Evolutionary conservation across 1,140 invertebrate genomes (phyloP), one percentile per base, ranked within the genome.

Genomic region (Pseudomyrmex gracilis): DNA sequence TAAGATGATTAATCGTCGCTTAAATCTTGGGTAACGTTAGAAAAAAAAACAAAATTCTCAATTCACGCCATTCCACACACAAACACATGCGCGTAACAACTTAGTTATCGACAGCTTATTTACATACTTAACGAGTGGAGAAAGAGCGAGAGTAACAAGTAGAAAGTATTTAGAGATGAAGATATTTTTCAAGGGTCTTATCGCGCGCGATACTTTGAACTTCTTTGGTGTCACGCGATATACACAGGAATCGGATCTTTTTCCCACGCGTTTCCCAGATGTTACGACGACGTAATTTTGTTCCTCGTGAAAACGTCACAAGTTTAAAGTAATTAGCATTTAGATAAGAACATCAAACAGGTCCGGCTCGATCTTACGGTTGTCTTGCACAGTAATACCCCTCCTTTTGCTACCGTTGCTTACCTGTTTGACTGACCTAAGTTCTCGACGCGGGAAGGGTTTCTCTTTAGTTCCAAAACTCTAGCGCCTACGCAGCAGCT

Each of bases 321-420:
- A 76, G 85, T 85, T 88, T 87, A 82, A 85, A 84, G 66, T 90
- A 89, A 88, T 90, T 90, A 89, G 78, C 85, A 86, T 90, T 87
- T 86, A 85, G 87, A 90, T 90, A 90, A 87, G 82, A 89, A 53
- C 68, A 84, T 91, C 83, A 90, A 83, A 73, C 70, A 68, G 12
- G 77, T 49, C 2, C 49, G 9, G 20, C 45, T 24, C 55, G 49
- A 20, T 64, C 15, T 1, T 17, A 45, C 22, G 34, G 9, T 10
- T 64, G 66, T 51, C n/a, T n/a, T n/a, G n/a, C 53, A 15, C 2
- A 17, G 45, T 70, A n/a, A n/a, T n/a, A n/a, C n/a, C n/a, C n/a
- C n/a, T n/a, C 20, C 3, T 2, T 86, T 22, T n/a, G 53, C 9
- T 0, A 5, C 24, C 17, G 43, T 61, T 57, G 68, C 70, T 73